Percentiles rank a stretch among this genome's conserved stretches.
Evolutionary conservation across 2,888 invertebrate species (phyloP).

Genomic region (Andricus quercusramuli): DNA sequence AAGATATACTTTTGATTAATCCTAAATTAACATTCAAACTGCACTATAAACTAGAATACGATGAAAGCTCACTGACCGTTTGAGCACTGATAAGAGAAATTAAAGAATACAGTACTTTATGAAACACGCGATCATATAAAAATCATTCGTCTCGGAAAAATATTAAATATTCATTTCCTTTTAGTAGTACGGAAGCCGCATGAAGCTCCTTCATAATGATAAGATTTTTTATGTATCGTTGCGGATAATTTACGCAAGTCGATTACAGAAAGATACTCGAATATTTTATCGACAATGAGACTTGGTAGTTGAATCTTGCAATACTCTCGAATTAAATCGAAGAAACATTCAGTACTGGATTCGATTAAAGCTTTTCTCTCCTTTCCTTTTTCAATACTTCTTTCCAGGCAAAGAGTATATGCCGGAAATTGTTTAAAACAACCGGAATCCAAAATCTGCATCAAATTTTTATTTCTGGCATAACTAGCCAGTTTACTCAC

Average conservation of each 20-base stretch:
- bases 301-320: neutral
- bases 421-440: neutral
- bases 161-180: neutral
- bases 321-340: neutral
- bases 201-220: neutral
- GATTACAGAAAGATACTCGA: neutral
- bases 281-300: neutral
- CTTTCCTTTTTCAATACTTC: neutral
- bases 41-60: neutral
- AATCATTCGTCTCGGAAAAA: neutral
- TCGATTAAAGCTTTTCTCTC: neutral
- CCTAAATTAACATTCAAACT: neutral
- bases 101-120: too few relatives aligned
- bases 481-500: neutral
- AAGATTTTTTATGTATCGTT: neutral
- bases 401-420: neutral
- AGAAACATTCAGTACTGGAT: neutral
- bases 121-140: too few relatives aligned
- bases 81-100: neutral
- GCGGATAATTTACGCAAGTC: neutral
- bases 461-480: neutral
- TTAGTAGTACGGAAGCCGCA: neutral
- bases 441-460: neutral
- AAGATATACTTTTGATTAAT: neutral
- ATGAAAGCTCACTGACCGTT: neutral